Base-by-base conservation (phyloP, 1,140 invertebrate genomes). In the Drosophila sp. region DNA sequence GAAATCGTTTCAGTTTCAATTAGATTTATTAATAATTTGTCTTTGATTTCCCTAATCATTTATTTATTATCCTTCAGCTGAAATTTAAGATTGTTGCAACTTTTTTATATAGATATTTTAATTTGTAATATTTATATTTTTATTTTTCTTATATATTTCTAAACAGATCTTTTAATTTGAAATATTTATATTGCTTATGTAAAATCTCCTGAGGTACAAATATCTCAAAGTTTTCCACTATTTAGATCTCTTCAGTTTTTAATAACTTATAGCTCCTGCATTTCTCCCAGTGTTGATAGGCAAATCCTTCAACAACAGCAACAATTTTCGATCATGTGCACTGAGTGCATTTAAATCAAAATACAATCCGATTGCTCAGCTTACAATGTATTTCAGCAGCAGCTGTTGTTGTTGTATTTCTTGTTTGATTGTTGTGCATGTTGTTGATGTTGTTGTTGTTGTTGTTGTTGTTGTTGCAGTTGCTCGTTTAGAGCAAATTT, bases 261-360 rank as follows among this genome's bases (percentile, higher is more conserved):
- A 32, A 1, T 32, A 2, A 6, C 6, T 34, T 9, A 2, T 9
- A 9, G 5, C 36, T 54, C 48, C 7, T 16, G 2, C 0, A 36
- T 72, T 66, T 75, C 16, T 41, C n/a, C 34, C 58, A 71, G 66
- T 75, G 65, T 29, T 25, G 2, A 8, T 14, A n/a, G 27, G 2
- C 13, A 36, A 45, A 63, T 59, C 48, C 48, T 67, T 59, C 16
- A 57, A 46, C 62, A 66, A 38, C 70, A 67, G 72, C 67, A 64
- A 72, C 59, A 81, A 74, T 80, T 80, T 78, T 46, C 66, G 78
- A 75, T 66, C 34, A 74, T 74, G 48, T 70, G 56, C 46, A 63
- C 46, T 45, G 27, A 59, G 53, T 59, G 40, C 59, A 58, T 76
- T 67, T 46, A 66, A 71, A 72, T 69, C 73, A 48, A 76, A 64